Evolutionary conservation across 2,113 vertebrate genomes (phyloP).

Genomic region (Propithecus coquereli): DNA sequence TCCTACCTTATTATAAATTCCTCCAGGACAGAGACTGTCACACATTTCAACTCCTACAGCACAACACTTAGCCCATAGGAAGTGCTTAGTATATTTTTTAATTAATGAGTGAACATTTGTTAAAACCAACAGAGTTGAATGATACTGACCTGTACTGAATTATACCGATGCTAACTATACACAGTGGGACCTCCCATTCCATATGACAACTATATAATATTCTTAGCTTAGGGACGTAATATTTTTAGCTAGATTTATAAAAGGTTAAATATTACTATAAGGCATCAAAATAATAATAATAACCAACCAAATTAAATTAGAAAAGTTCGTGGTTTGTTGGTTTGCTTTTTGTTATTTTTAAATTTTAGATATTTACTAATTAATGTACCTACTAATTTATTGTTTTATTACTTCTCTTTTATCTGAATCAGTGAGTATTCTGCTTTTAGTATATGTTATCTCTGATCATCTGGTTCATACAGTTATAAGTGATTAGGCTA

Average conservation of each 20-base stretch:
- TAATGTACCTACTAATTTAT: background rate
- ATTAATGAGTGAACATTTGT: background rate
- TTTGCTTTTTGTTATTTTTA: background rate
- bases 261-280: slow-evolving; percentile 5
- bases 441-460: slow-evolving; percentile 18
- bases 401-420: slow-evolving; percentile 1
- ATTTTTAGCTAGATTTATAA: slow-evolving; percentile 5
- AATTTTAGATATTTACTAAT: background rate
- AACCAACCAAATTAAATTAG: background rate
- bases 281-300: slow-evolving; percentile 34
- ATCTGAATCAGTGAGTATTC: background rate
- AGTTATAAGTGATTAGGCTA: background rate
- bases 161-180: background rate
- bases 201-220: background rate
- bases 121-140: background rate
- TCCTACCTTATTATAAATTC: background rate
- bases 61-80: background rate
- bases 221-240: background rate
- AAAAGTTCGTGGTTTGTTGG: background rate
- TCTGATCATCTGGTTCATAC: slow-evolving; percentile 7
- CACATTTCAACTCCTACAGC: background rate
- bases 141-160: background rate
- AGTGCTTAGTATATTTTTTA: background rate
- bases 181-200: background rate
- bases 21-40: background rate